Conservation (phyloP, 1,140 invertebrate genomes). For the Micrasema minimum region DNA sequence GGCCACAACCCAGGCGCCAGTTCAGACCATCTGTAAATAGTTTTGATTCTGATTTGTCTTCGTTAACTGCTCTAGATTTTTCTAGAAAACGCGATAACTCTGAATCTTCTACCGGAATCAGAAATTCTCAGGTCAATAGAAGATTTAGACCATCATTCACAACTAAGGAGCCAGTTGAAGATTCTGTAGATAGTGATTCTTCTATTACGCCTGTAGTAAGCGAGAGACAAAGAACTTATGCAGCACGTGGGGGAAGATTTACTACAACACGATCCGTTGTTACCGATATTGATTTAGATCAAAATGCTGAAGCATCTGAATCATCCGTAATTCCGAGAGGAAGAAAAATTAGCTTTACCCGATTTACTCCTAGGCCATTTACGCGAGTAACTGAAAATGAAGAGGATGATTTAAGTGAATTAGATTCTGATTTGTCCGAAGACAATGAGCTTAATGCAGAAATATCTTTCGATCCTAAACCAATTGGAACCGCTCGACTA, state of each 20-base stretch:
- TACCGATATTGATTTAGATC: slow-evolving; percentile 31
- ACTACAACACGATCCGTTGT: slow-evolving; percentile 30
- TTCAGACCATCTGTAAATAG: slow-evolving; percentile 54
- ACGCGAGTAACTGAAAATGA: slow-evolving; percentile 52
- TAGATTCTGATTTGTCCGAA: slow-evolving; percentile 48
- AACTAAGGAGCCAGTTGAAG: slow-evolving; percentile 41
- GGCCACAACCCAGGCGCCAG: slow-evolving; percentile 43
- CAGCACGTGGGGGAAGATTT: slow-evolving; percentile 37
- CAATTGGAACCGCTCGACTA: slow-evolving; percentile 42
- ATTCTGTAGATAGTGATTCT: slow-evolving; percentile 41
- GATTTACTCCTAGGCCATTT: slow-evolving; percentile 64
- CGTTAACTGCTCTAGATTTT: slow-evolving; percentile 59
- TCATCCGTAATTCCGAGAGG: slow-evolving; percentile 37
- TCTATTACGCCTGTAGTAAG: slow-evolving; percentile 31
- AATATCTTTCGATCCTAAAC: slow-evolving; percentile 34
- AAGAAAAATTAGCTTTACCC: slow-evolving; percentile 57
- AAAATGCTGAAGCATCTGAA: slow-evolving; percentile 47
- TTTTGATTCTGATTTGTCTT: slow-evolving; percentile 59
- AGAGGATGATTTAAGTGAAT: slow-evolving; percentile 44
- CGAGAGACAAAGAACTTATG: slow-evolving; percentile 29
- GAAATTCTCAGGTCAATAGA: slow-evolving; percentile 44
- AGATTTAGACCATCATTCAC: slow-evolving; percentile 47
- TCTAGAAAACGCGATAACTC: slow-evolving; percentile 34
- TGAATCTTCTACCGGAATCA: slow-evolving; percentile 17
- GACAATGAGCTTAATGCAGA: slow-evolving; percentile 58